A percentile compares a stretch with the other conserved stretches of the same genome.
These are phyloP conservation scores for Heptranchias perlo DNA, from an alignment of 2,113 vertebrate species.

Conservation along the genomic window DNA sequence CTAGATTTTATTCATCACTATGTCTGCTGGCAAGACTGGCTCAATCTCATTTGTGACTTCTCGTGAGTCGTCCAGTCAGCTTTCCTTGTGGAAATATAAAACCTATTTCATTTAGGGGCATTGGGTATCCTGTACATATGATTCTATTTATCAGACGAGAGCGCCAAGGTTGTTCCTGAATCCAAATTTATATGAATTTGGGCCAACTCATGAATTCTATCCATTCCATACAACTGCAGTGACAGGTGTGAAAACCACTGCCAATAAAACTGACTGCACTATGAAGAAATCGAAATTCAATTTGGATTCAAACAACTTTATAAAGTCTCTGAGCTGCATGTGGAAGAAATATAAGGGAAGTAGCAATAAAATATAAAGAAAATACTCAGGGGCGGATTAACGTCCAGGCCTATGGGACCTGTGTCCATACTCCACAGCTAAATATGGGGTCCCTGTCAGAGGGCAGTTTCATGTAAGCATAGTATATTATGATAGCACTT, in stretches of 20 bases:
- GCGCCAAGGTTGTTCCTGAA: background rate
- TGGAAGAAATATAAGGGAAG: background rate
- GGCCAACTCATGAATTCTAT: background rate
- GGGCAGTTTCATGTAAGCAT: background rate
- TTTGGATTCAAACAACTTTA: background rate
- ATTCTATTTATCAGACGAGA: background rate
- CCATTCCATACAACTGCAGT: background rate
- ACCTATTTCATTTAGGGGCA: background rate
- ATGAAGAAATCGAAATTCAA: background rate
- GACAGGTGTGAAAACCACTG: background rate
- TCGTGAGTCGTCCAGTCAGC: constrained; percentile 4
- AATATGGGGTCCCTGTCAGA: background rate
- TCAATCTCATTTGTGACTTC: background rate
- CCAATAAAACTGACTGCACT: background rate
- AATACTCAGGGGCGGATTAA: background rate
- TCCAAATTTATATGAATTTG: background rate
- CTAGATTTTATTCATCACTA: background rate
- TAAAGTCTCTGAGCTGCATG: background rate
- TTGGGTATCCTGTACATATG: background rate
- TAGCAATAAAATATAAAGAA: background rate
- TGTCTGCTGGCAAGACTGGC: background rate
- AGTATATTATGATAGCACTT: background rate
- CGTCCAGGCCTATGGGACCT: background rate
- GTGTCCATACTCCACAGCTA: background rate
- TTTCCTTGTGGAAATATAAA: constrained; percentile 14